Base-by-base conservation (phyloP, 2,888 invertebrate species). In the Archips xylosteana region DNA sequence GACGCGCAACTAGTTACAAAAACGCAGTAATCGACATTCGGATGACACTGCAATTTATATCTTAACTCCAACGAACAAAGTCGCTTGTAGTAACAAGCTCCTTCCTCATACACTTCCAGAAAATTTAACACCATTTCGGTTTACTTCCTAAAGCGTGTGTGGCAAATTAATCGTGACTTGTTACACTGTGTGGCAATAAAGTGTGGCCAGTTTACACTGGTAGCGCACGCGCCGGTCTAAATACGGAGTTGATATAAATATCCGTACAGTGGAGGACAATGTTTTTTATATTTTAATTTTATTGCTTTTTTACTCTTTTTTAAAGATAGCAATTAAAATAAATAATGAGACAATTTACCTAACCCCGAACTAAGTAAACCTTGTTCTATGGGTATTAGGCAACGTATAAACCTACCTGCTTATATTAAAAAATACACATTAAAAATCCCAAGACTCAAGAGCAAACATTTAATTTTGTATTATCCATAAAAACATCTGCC, bases 111-210 rank as follows among this genome's bases (percentile, higher is more conserved):
- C 6, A 65, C 3, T 6, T 8, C n/a, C 12, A 9, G 6, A 32
- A 64, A 65, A 51, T 65, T 9, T 8, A 63, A 47, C 63, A 12
- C 63, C 63, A 13, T 47, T 63, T 63, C 4, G 15, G 64, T 65
- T 51, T 65, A 65, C 64, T 32, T 34, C 15, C 13, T 71, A 61
- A 71, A 71, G 39, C 23, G 49, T 34, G 73, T 68, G 73, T 73
- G 73, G 73, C 73, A 73, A 73, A 73, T 73, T 73, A 68, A 73
- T 73, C 57, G 73, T 66, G 73, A 59, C 45, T 47, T 15, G 63
- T 64, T 63, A 69, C 73, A 73, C 68, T 69, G 72, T 45, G 59
- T 49, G 73, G 67, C 73, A 32, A 73, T 73, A 73, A 73, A 73
- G 73, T 68, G 63, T 62, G 49, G 59, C 32, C 54, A 47, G 73